Evolutionary conservation across 2,797 vertebrate genomes (phyloP).

Genomic region (Anguilla megastoma): DNA sequence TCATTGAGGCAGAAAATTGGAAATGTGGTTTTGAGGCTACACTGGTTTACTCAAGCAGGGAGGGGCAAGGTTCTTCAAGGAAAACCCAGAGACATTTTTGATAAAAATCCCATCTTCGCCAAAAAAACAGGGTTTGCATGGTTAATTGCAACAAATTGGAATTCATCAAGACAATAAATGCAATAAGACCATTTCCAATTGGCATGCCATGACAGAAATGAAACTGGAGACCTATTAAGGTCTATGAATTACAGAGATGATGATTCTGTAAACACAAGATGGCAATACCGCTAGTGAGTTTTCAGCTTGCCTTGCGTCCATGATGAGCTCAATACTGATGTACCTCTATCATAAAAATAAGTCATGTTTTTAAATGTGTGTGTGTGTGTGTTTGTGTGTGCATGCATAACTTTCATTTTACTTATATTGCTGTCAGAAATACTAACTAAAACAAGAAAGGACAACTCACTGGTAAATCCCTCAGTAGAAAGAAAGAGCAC

Average conservation of each 20-base stretch:
- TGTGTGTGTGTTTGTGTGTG: not conserved
- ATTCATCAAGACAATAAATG: constrained; percentile 43
- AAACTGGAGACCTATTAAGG: not conserved
- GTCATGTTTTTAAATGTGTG: not conserved
- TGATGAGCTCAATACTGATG: not conserved
- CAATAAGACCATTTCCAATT: constrained; percentile 39
- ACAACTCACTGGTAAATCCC: not conserved
- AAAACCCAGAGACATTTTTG: constrained; percentile 36
- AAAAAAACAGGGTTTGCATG: constrained; percentile 36
- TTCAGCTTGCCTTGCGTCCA: not conserved
- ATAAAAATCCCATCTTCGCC: not conserved
- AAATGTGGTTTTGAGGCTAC: constrained; percentile 49
- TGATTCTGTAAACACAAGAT: constrained; percentile 13
- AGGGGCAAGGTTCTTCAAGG: constrained; percentile 39
- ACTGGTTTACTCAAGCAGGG: constrained; percentile 44
- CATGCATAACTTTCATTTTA: not conserved
- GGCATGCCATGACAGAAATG: constrained; percentile 28
- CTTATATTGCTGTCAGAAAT: not conserved
- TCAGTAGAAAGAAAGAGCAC: constrained; percentile 12
- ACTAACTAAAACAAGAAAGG: not conserved
- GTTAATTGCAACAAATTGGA: constrained; percentile 57
- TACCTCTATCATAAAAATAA: constrained; percentile 14
- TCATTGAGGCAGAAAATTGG: constrained; percentile 57
- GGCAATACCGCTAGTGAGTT: not conserved
- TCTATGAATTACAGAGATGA: constrained; percentile 19